Evolutionary conservation across 1,140 invertebrate species (phyloP).

Genomic region (Agrilus planipennis): DNA sequence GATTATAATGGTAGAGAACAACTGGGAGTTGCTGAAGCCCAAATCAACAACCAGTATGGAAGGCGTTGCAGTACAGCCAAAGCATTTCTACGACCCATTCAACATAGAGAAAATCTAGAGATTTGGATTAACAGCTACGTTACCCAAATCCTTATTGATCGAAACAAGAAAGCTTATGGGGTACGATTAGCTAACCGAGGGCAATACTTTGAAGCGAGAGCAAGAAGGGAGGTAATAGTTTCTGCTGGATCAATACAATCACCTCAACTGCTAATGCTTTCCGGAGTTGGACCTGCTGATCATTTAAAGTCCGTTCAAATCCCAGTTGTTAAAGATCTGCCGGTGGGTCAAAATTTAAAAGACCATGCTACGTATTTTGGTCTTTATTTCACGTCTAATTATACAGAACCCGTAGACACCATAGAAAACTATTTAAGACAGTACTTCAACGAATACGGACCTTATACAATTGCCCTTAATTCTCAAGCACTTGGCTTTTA

Average conservation of each 20-base stretch:
- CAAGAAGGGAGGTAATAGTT: slow-evolving; percentile 1
- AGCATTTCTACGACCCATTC: slow-evolving; percentile 52
- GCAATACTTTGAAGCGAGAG: neutral
- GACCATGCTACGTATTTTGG: slow-evolving; percentile 40
- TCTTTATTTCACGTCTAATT: neutral
- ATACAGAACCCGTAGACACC: neutral
- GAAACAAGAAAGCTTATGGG: slow-evolving; percentile 1
- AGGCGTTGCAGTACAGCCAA: slow-evolving; percentile 54
- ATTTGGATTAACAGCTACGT: slow-evolving; percentile 47
- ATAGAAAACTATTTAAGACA: slow-evolving; percentile 10
- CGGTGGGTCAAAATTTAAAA: slow-evolving; percentile 59
- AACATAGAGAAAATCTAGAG: slow-evolving; percentile 45
- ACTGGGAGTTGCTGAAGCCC: slow-evolving; percentile 46
- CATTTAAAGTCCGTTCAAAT: slow-evolving; percentile 49
- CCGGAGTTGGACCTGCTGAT: slow-evolving; percentile 57
- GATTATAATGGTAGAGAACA: slow-evolving; percentile 56
- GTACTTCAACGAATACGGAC: slow-evolving; percentile 4
- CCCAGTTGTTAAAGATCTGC: slow-evolving; percentile 47
- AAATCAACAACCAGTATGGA: slow-evolving; percentile 52
- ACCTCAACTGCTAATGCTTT: slow-evolving; percentile 63
- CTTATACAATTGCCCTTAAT: neutral
- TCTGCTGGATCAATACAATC: slow-evolving; percentile 48
- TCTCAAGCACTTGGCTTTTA: neutral
- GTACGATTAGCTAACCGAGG: neutral
- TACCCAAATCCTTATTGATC: slow-evolving; percentile 56